These are phyloP conservation scores for Beris morrisii DNA, from an alignment of 2,888 invertebrate genomes.

Conservation along the genomic window DNA sequence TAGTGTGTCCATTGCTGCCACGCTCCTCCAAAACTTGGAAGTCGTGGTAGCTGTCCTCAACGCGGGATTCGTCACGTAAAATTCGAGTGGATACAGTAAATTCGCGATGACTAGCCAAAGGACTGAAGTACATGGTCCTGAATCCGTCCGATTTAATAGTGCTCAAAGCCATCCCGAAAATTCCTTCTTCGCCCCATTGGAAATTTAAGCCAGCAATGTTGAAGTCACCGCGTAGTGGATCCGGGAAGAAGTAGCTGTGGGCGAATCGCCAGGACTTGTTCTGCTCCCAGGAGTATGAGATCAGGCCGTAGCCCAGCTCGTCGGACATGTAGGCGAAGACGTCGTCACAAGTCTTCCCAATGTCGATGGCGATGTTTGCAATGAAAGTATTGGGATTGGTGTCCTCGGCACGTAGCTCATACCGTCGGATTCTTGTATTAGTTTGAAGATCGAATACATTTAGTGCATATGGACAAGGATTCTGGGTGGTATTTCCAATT, in stretches of 20 bases:
- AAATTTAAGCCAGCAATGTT: slow-evolving; percentile 79
- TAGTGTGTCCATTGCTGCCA: slow-evolving; percentile 69
- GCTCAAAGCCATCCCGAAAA: slow-evolving; percentile 76
- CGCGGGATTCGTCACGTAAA: slow-evolving; percentile 68
- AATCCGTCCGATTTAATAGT: slow-evolving; percentile 68
- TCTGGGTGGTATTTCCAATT: slow-evolving; percentile 73
- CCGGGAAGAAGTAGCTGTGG: slow-evolving; percentile 80
- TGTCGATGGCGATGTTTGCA: slow-evolving; percentile 82
- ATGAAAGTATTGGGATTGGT: slow-evolving; percentile 78
- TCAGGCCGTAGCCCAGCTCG: slow-evolving; percentile 78
- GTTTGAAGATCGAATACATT: slow-evolving; percentile 77
- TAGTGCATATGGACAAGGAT: slow-evolving; percentile 77
- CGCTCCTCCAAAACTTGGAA: slow-evolving; percentile 66
- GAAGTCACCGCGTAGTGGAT: slow-evolving; percentile 76
- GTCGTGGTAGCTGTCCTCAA: slow-evolving; percentile 70
- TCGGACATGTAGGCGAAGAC: slow-evolving; percentile 80
- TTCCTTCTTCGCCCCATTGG: slow-evolving; percentile 82
- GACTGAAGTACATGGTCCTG: slow-evolving; percentile 75
- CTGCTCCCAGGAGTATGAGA: slow-evolving; percentile 75
- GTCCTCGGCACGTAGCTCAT: slow-evolving; percentile 71
- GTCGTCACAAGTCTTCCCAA: slow-evolving; percentile 73
- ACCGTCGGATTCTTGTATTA: slow-evolving; percentile 68
- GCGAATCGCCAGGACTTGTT: slow-evolving; percentile 79
- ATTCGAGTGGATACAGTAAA: slow-evolving; percentile 77
- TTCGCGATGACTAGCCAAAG: slow-evolving; percentile 75